These are phyloP conservation scores for Psittacula cyanocephala DNA, from an alignment of 2,113 vertebrate species.

Conservation along the genomic window DNA sequence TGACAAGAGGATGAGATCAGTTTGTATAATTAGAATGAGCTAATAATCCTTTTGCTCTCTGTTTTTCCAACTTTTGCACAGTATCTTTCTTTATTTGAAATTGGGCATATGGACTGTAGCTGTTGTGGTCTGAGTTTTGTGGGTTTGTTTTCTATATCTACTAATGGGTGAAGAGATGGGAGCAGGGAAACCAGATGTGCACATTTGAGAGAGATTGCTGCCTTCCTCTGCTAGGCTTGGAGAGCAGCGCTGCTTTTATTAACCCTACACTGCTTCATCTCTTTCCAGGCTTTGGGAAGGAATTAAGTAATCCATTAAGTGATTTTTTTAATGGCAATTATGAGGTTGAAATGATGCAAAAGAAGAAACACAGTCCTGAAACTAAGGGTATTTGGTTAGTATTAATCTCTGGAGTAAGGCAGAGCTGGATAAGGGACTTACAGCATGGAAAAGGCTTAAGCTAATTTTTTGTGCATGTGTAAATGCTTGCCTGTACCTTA, in stretches of 20 bases:
- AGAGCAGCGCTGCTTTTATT: background rate
- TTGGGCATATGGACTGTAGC: background rate
- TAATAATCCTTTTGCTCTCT: conserved; percentile 80
- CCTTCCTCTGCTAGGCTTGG: background rate
- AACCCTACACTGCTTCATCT: background rate
- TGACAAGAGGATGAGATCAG: conserved; percentile 82
- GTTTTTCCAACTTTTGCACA: conserved; percentile 62
- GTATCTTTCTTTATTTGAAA: conserved; percentile 56
- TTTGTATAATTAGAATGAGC: conserved; percentile 83
- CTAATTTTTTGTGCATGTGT: background rate
- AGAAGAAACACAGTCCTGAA: background rate
- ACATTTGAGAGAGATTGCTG: background rate
- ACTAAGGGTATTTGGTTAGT: background rate
- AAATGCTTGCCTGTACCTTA: background rate
- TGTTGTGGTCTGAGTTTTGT: background rate
- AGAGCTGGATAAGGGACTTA: background rate
- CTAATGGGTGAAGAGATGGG: background rate
- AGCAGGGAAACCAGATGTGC: background rate
- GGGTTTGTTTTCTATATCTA: background rate
- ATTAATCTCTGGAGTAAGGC: background rate
- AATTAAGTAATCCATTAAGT: background rate
- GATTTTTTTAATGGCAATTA: background rate
- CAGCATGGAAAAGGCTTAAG: background rate
- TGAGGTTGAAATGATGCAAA: background rate
- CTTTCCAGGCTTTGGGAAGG: background rate